Percentiles rank a stretch among this genome's conserved stretches.
phyloP scores from a whole-genome alignment of 1,140 invertebrate species.

The Nomia melanderi region DNA sequence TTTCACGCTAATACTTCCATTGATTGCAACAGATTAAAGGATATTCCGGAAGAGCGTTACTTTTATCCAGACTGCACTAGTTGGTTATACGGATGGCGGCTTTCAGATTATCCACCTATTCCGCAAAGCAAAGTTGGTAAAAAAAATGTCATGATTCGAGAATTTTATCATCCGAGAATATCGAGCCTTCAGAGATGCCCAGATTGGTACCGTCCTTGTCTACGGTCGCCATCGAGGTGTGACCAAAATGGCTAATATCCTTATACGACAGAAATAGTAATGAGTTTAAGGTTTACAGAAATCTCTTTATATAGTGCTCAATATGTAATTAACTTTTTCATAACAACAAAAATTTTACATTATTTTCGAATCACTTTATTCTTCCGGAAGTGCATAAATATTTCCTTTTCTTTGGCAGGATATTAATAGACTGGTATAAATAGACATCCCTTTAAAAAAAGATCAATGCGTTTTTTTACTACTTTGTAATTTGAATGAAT shows the following conservation, averaged over 20 bases:
- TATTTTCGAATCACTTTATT: no score
- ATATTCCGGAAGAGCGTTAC: constrained; percentile 70
- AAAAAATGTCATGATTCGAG: constrained; percentile 55
- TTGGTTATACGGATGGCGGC: constrained; percentile 74
- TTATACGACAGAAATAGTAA: background rate
- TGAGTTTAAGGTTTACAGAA: background rate
- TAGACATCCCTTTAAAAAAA: no score
- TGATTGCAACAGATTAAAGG: constrained; percentile 63
- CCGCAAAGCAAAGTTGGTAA: constrained; percentile 49
- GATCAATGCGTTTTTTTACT: no score
- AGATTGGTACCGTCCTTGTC: constrained; percentile 61
- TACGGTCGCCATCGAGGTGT: constrained; percentile 62
- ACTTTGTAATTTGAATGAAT: no score
- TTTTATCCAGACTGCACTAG: constrained; percentile 71
- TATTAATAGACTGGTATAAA: no score
- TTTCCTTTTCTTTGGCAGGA: background rate
- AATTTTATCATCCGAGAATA: constrained; percentile 65
- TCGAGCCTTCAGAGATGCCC: constrained; percentile 66
- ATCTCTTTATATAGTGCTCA: background rate
- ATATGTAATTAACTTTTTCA: background rate
- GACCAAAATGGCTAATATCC: constrained; percentile 40
- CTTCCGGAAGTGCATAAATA: background rate
- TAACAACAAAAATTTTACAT: background rate
- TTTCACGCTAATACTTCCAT: background rate
- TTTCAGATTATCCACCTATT: constrained; percentile 64